phyloP scores from a whole-genome alignment of 2,113 vertebrate genomes.

The Colius striatus region DNA sequence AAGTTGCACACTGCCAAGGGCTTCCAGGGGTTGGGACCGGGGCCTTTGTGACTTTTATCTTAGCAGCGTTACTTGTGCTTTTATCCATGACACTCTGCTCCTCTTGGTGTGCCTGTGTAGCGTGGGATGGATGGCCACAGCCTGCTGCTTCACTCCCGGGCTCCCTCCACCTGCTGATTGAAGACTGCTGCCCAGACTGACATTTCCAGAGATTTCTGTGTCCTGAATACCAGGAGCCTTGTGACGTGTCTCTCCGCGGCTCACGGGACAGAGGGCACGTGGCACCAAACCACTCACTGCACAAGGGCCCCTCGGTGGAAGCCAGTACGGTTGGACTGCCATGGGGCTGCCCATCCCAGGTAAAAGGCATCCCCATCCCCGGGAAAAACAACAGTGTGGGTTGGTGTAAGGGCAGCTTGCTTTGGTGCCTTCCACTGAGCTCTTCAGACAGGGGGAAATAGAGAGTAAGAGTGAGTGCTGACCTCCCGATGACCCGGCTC shows the following conservation, averaged over 20 bases:
- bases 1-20: background rate
- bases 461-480: background rate
- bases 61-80: background rate
- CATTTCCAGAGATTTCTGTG: constrained; percentile 37
- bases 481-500: constrained; percentile 24
- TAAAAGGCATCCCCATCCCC: background rate
- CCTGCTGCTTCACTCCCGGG: background rate
- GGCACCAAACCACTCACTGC: background rate
- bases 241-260: background rate
- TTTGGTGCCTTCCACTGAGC: background rate
- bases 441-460: background rate
- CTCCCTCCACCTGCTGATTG: constrained; percentile 36
- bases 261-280: background rate
- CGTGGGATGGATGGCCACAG: background rate
- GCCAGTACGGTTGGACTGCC: background rate
- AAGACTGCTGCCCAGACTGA: constrained; percentile 17
- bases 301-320: background rate
- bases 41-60: background rate
- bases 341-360: background rate
- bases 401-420: background rate
- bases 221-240: constrained; percentile 36
- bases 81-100: constrained; percentile 3
- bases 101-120: background rate
- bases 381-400: background rate
- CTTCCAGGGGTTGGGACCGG: background rate